Evolutionary conservation across 2,113 vertebrate species (phyloP).

Genomic region (Uropsilus gracilis): DNA sequence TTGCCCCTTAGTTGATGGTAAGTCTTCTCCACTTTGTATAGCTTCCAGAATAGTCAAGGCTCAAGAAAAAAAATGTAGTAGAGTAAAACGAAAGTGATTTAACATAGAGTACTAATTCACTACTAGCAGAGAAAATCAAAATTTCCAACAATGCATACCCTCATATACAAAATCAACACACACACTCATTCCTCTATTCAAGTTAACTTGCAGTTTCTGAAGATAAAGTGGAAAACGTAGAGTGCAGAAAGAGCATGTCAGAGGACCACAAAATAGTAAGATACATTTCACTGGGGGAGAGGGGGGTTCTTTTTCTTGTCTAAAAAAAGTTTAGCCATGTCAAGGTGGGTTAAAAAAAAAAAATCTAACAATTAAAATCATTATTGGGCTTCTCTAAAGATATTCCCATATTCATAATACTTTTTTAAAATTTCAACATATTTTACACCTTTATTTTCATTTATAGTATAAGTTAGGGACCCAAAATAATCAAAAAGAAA

Average conservation of each 20-base stretch:
- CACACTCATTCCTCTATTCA: not conserved
- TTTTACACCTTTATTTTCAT: conserved; percentile 55
- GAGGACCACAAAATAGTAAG: not conserved
- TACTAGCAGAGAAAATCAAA: conserved; percentile 21
- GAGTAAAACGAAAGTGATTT: conserved; percentile 9
- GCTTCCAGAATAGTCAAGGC: conserved; percentile 16
- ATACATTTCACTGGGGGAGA: not conserved
- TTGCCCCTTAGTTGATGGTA: not conserved
- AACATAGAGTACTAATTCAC: not conserved
- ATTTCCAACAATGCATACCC: not conserved
- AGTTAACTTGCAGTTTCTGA: not conserved
- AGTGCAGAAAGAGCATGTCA: not conserved
- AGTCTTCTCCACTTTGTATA: conserved; percentile 2
- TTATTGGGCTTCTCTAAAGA: conserved; percentile 45
- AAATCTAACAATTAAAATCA: conserved; percentile 46
- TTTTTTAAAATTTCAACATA: conserved; percentile 47
- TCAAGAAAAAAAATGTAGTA: not conserved
- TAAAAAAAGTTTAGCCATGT: conserved; percentile 15
- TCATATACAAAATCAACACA: not conserved
- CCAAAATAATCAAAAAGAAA: conserved; percentile 38
- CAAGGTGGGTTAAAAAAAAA: not conserved
- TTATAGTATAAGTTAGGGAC: not conserved
- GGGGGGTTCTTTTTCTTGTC: not conserved
- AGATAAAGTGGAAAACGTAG: conserved; percentile 3
- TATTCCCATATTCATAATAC: conserved; percentile 34